Conservation (phyloP, 2,113 vertebrate species). For the Pagrus major region DNA sequence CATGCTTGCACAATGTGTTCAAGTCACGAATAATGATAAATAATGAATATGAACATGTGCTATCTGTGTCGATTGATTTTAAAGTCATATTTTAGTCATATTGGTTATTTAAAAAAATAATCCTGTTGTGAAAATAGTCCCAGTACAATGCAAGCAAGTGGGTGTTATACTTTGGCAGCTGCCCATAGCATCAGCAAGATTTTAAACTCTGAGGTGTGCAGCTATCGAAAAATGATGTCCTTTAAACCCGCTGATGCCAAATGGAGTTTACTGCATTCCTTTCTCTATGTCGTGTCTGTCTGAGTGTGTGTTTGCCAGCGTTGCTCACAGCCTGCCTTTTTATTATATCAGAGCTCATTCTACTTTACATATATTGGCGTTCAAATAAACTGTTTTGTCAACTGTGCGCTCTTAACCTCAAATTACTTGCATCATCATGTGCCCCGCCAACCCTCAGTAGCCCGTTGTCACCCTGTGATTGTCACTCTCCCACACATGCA, state of each 20-base stretch:
- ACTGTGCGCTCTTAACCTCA: slow-evolving; percentile 56
- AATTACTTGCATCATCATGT: slow-evolving; percentile 53
- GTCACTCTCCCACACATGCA: slow-evolving; percentile 30
- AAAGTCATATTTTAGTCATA: neutral
- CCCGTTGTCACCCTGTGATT: slow-evolving; percentile 43
- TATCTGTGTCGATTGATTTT: neutral
- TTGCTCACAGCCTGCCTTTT: slow-evolving; percentile 15
- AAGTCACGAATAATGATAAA: no score
- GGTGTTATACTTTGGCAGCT: slow-evolving; percentile 19
- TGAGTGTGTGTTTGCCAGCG: slow-evolving; percentile 1
- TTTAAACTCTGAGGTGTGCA: slow-evolving; percentile 27
- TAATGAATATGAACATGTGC: neutral
- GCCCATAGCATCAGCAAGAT: slow-evolving; percentile 5
- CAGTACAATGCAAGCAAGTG: no score
- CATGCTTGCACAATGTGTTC: neutral
- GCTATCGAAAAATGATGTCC: slow-evolving; percentile 26
- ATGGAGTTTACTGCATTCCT: slow-evolving; percentile 2
- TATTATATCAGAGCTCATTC: slow-evolving; percentile 41
- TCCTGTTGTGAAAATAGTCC: neutral
- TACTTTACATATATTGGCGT: slow-evolving; percentile 50
- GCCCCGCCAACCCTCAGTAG: slow-evolving; percentile 48
- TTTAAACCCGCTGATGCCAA: slow-evolving; percentile 1
- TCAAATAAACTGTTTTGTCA: slow-evolving; percentile 60
- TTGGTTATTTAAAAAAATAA: neutral
- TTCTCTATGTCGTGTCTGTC: neutral